Percentiles rank a stretch among this genome's conserved stretches.
These are phyloP conservation scores for Noctilio leporinus DNA, from an alignment of 2,113 vertebrate genomes.

Conservation along the genomic window DNA sequence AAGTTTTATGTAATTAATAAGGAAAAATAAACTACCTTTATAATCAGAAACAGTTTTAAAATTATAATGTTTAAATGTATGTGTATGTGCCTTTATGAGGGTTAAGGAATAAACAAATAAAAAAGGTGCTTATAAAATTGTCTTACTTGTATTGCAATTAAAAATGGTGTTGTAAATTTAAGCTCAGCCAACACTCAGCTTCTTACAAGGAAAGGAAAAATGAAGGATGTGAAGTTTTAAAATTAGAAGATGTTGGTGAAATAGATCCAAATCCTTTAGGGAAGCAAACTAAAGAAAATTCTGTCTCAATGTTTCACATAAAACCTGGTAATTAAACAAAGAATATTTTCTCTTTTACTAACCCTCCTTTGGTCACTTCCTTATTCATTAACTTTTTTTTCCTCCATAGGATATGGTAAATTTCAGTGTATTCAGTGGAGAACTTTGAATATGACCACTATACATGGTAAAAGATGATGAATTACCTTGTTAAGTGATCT, in stretches of 20 bases:
- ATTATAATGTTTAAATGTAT: background rate
- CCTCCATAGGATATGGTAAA: background rate
- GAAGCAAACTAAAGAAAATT: background rate
- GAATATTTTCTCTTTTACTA: background rate
- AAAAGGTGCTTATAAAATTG: background rate
- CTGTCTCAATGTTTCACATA: background rate
- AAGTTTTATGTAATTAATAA: background rate
- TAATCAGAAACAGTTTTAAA: background rate
- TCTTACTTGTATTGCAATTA: background rate
- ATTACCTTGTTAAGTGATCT: constrained; percentile 13
- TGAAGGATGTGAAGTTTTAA: background rate
- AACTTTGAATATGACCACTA: constrained; percentile 1
- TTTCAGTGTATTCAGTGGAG: constrained; percentile 40
- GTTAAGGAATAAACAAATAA: background rate
- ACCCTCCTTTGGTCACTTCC: background rate
- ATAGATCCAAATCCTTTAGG: background rate
- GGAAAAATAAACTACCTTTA: background rate
- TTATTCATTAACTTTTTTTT: background rate
- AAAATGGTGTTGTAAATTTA: background rate
- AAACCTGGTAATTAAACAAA: background rate
- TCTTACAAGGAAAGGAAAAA: background rate
- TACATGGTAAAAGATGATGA: constrained; percentile 6
- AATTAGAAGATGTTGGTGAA: background rate
- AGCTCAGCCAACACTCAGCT: background rate
- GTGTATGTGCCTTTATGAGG: background rate